Base-by-base conservation (phyloP, 2,888 invertebrate genomes). In the Cryptocheilus praepositus region DNA sequence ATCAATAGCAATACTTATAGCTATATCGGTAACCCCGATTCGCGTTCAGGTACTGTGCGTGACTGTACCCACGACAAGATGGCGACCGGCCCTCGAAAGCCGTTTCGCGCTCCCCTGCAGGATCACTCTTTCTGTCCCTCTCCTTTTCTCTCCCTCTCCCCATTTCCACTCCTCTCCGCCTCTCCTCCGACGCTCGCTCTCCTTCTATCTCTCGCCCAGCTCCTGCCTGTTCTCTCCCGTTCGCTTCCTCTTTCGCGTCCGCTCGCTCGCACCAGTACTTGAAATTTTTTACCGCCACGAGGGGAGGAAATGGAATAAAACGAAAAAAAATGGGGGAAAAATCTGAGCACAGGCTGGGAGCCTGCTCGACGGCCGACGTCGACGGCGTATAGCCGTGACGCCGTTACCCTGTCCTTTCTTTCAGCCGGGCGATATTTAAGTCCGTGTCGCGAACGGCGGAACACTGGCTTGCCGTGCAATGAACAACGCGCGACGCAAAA, bases 61-160 rank as follows among this genome's bases (percentile, higher is more conserved):
- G 87, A 88, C 87, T 88, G 87, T 88, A 87, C 87, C 79, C 77
- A 80, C 74, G 77, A 83, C 86, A 88, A 88, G 87, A 88, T 88
- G 87, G 87, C 87, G 86, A 85, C 86, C 78, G 81, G 81, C 80
- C 81, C 87, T 86, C 82, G 83, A 86, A 85, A 85, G 81, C 83
- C 71, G 85, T 83, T 85, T 83, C 83, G 80, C 75, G 74, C 81
- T 81, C 82, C 74, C 81, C 74, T 59, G 43, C 61, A 59, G 61
- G 67, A 63, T 77, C 79, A 75, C 76, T 74, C 72, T 18, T 13
- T 64, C 63, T 58, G 43, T 61, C 61, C 60, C 70, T 66, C 60
- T 51, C 64, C 57, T 64, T 51, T 61, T 68, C 63, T 49, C 53
- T 64, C 54, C 45, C 67, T 66, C 63, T 51, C 61, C 28, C 54